Evolutionary conservation across 2,888 invertebrate genomes (phyloP).

Genomic region (Cryptocheilus praepositus): DNA sequence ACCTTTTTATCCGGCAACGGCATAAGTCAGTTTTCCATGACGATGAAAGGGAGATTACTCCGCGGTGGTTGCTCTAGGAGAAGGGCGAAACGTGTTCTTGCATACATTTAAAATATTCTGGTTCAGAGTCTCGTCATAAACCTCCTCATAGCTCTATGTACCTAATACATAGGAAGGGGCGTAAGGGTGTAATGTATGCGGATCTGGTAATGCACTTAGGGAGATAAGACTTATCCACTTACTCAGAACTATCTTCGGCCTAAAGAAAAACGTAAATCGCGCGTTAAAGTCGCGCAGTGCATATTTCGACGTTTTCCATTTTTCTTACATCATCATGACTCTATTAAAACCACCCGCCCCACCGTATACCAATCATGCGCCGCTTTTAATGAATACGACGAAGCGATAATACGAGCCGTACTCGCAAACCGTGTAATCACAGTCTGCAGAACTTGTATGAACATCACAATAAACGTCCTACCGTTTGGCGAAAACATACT

Average conservation of each 20-base stretch:
- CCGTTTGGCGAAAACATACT: no score
- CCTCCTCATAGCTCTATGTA: constrained; percentile 52
- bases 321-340: no score
- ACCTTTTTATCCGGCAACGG: constrained; percentile 41
- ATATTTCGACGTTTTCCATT: no score
- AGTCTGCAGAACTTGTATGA: no score
- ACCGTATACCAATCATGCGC: no score
- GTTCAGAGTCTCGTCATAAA: constrained; percentile 57
- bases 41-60: constrained; percentile 62
- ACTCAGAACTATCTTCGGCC: background rate
- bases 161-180: constrained; percentile 45
- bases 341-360: no score
- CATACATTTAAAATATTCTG: constrained; percentile 67
- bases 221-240: constrained; percentile 50
- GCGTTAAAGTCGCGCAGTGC: no score
- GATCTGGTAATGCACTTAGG: constrained; percentile 64
- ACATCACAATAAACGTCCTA: no score
- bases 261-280: no score
- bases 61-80: constrained; percentile 56
- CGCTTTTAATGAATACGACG: no score
- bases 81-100: constrained; percentile 67
- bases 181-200: constrained; percentile 56
- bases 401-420: no score
- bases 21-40: constrained; percentile 55
- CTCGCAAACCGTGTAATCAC: no score